Conservation (phyloP, 1,140 invertebrate species). For the Dendrolimus kikuchii region DNA sequence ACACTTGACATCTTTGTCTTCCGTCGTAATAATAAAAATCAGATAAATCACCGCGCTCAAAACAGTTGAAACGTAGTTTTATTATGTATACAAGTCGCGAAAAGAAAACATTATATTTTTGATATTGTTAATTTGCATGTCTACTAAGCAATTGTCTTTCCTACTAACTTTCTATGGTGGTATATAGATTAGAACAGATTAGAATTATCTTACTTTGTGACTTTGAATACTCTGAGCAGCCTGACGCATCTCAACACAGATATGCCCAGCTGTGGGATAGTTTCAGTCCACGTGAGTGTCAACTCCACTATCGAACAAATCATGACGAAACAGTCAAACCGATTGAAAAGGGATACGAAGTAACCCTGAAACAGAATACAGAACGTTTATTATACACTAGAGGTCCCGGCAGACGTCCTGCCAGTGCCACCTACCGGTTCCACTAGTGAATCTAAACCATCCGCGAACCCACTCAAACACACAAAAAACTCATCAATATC, state of each 20-base stretch:
- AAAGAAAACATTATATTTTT: no score
- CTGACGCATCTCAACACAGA: constrained; percentile 97
- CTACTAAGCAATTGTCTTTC: background rate
- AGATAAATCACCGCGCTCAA: no score
- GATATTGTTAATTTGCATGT: no score
- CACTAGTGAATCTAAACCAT: no score
- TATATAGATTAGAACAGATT: background rate
- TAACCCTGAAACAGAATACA: constrained; percentile 79
- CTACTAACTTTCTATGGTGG: background rate
- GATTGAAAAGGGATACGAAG: constrained; percentile 97
- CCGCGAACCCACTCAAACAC: no score
- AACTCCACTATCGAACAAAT: constrained; percentile 98
- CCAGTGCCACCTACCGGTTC: no score
- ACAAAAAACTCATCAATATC: no score
- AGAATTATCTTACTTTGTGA: constrained; percentile 84
- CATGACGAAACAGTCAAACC: constrained; percentile 98
- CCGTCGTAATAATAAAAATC: no score
- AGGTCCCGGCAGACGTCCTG: background rate
- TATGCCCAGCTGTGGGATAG: constrained; percentile 94
- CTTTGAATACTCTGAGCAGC: constrained; percentile 97
- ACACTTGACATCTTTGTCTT: no score
- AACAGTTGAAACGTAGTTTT: no score
- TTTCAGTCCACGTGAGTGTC: constrained; percentile 84
- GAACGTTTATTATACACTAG: background rate
- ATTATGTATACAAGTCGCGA: no score